Base-by-base conservation (phyloP, 2,113 vertebrate species). In the Psittacara wagleri region DNA sequence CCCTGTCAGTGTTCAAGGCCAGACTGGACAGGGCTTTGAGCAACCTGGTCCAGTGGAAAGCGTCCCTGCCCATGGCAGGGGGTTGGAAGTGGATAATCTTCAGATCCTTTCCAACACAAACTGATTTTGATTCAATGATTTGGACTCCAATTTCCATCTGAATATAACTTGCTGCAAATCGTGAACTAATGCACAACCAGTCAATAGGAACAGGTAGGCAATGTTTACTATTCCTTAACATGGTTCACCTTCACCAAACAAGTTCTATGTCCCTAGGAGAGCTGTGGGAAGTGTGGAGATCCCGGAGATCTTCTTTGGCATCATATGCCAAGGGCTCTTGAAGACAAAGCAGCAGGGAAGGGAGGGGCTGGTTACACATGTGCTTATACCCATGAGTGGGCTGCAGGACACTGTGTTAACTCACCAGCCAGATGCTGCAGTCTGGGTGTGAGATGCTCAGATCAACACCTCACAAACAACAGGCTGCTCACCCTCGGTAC, bases 301-400 rank as follows among this genome's bases (percentile, higher is more conserved):
- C 9, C 11, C 52, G 9, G 57, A 29, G 15, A 54, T 13, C n/a
- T 90, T 28, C 78, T 84, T 28, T 11, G 51, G 55, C 64, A 92
- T 83, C 35, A 83, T 48, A 22, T 46, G 68, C 46, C 13, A 2
- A 63, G 81, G 89, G 81, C 31, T 0, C 0, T 28, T 24, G 0
- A 1, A 39, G 79, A 48, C 62, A 52, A 22, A 13, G 49, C 1
- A 29, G 44, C 59, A 83, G 59, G 57, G 76, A 91, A n/a, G 33
- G 54, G 54, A 70, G 1, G 1, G 44, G 54, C 67, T 51, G 83
- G 67, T 72, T 70, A 76, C 86, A 43, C 35, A 35, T 0, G 0
- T 1, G 28, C 55, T 92, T 27, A 39, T 0, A 0, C 18, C 19
- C 75, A 13, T 0, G 0, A 75, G n/a, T 0, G 1, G 57, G 44